Percentiles rank a stretch among this genome's conserved stretches.
Conservation (phyloP, 2,113 vertebrate genomes). For the Bathybates hornii region DNA sequence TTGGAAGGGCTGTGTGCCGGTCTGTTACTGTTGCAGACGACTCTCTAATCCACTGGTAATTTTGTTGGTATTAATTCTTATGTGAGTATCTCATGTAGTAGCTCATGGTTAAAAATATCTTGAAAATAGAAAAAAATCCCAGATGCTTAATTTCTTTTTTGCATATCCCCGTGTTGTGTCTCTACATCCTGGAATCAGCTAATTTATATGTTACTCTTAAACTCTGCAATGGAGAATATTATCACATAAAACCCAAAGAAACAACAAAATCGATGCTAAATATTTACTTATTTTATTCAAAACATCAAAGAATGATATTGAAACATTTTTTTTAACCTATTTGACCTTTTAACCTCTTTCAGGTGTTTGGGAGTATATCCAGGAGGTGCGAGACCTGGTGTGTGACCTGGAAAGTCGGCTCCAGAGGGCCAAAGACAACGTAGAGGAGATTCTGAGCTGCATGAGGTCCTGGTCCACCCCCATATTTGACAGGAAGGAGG, state of each 20-base stretch:
- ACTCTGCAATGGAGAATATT: not conserved
- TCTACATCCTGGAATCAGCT: not conserved
- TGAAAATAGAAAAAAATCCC: not conserved
- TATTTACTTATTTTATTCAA: not conserved
- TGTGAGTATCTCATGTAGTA: not conserved
- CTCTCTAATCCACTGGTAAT: not conserved
- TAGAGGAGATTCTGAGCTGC: constrained; percentile 79
- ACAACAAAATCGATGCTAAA: not conserved
- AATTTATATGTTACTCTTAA: not conserved
- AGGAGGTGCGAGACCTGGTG: constrained; percentile 64
- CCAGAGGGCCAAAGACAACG: constrained; percentile 81
- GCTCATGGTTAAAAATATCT: not conserved
- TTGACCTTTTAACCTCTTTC: not conserved
- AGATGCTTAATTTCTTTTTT: not conserved
- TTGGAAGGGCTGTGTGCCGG: not conserved
- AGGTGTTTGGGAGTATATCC: constrained; percentile 84
- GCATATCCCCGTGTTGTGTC: not conserved
- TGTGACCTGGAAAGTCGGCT: constrained; percentile 78
- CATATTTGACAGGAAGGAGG: constrained; percentile 82
- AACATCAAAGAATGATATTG: not conserved
- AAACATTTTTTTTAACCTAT: not conserved
- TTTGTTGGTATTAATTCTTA: not conserved
- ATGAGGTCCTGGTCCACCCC: constrained; percentile 79
- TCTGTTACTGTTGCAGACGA: accelerated
- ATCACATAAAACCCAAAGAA: not conserved